Base-by-base conservation (phyloP, 2,113 vertebrate species). In the Sylvilagus bachmani region DNA sequence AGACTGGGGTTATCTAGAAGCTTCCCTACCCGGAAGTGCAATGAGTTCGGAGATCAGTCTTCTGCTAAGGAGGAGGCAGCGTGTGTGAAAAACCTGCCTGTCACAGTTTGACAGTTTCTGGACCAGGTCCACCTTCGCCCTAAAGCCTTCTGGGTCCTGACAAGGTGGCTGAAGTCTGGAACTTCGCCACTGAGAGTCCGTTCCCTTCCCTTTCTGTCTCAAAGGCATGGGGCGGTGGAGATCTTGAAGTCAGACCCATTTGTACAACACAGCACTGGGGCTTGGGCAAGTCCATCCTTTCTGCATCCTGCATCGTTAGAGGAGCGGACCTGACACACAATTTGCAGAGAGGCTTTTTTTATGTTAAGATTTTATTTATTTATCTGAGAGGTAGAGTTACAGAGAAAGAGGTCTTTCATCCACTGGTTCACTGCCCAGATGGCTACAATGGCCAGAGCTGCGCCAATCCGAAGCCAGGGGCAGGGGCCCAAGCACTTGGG, bases 131-230 rank as follows among this genome's bases (percentile, higher is more conserved):
- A 9, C 1, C 3, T 14, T 78, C 27, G 66, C 3, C 86, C 73
- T 70, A 16, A 84, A 70, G 69, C n/a, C 31, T 31, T 38, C 27
- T 16, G 2, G 51, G n/a, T 79, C 74, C 22, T 33, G 5, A 85
- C 58, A 55, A 58, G 12, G 31, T 38, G 31, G 33, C 44, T 80
- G n/a, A 61, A 25, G 51, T 62, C 24, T 49, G 13, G 77, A 77
- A 61, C 9, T 31, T 14, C 1, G 66, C 67, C 33, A 11, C 62
- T 73, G 73, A 69, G 64, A 78, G 19, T 58, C 29, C 19, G 27
- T 77, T 67, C 31, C n/a, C 75, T 92, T 55, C 80, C n/a, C 75
- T 36, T 70, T 49, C 61, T 58, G 19, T 74, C 44, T 94, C 82
- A 67, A 6, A 9, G 36, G 87, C 61, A 75, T 36, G 31, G 2